These are phyloP conservation scores for Tetrax tetrax DNA, from an alignment of 2,113 vertebrate species.

Conservation along the genomic window DNA sequence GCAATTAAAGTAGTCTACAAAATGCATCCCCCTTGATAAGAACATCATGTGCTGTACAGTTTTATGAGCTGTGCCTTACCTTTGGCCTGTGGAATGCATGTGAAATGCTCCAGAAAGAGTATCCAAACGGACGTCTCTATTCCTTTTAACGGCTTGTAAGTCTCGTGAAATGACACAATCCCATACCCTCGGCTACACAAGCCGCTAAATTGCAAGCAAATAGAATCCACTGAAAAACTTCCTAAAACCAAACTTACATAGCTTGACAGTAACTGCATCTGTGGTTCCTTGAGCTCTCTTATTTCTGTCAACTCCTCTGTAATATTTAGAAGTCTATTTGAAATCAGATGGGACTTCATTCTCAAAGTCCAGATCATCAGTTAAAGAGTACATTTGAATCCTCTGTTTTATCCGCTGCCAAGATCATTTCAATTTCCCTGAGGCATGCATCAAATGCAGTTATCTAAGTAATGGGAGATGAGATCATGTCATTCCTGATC, in stretches of 20 bases:
- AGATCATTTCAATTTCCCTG: conserved; percentile 64
- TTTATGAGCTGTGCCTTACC: conserved; percentile 28
- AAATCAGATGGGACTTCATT: conserved; percentile 63
- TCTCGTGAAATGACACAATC: conserved; percentile 17
- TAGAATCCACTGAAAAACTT: conserved; percentile 34
- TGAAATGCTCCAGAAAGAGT: conserved; percentile 12
- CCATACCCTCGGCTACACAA: not conserved
- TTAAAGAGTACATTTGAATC: conserved; percentile 67
- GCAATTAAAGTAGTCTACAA: not conserved
- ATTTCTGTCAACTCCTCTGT: conserved; percentile 65
- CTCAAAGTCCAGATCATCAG: conserved; percentile 64
- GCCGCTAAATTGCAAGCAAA: conserved; percentile 64
- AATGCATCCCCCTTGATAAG: not conserved
- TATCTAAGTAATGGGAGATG: conserved; percentile 65
- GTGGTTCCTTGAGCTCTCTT: conserved; percentile 55
- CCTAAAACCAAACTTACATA: conserved; percentile 60
- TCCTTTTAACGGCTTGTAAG: conserved; percentile 56
- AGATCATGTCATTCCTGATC: conserved; percentile 68
- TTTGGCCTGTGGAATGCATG: conserved; percentile 8
- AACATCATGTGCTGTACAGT: not conserved
- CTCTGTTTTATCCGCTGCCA: conserved; percentile 59
- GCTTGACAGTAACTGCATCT: conserved; percentile 62
- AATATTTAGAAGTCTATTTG: conserved; percentile 70
- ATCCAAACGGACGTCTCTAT: not conserved
- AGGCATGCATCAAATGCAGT: conserved; percentile 62